A percentile compares a stretch with the other conserved stretches of the same genome.
These are phyloP conservation scores for Zaprionus ornatus DNA, from an alignment of 1,140 invertebrate species.

Conservation along the genomic window DNA sequence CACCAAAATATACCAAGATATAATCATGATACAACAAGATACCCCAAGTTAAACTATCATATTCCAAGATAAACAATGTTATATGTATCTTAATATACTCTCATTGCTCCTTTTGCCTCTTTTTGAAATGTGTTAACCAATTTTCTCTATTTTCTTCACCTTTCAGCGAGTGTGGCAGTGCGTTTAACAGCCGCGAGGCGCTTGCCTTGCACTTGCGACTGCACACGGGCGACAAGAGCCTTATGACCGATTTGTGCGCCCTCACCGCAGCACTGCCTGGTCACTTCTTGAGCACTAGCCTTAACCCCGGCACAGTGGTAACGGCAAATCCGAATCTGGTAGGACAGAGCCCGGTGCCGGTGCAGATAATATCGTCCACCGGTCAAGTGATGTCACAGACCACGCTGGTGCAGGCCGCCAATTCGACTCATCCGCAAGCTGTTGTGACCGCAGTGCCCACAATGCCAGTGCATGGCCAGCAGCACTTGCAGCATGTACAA, in stretches of 20 bases:
- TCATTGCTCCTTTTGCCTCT: constrained; percentile 1
- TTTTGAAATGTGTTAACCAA: not conserved
- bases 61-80: too few relatives aligned
- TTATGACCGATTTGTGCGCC: constrained; percentile 93
- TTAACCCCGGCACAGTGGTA: constrained; percentile 84
- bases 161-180: constrained; percentile 87
- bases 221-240: constrained; percentile 92
- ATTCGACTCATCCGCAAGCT: constrained; percentile 78
- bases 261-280: constrained; percentile 90
- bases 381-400: constrained; percentile 83
- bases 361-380: constrained; percentile 83
- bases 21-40: too few relatives aligned
- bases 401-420: constrained; percentile 82
- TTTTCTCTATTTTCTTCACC: not conserved
- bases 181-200: constrained; percentile 89
- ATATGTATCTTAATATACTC: too few relatives aligned
- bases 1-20: too few relatives aligned
- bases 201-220: constrained; percentile 91
- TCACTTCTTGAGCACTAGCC: constrained; percentile 86
- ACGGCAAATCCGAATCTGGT: constrained; percentile 82
- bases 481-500: constrained; percentile 66
- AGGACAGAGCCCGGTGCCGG: constrained; percentile 77
- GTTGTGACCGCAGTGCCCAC: constrained; percentile 77
- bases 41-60: too few relatives aligned
- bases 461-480: constrained; percentile 65